Base-by-base conservation (phyloP, 2,888 invertebrate species). In the Drosophila stalkeri region DNA sequence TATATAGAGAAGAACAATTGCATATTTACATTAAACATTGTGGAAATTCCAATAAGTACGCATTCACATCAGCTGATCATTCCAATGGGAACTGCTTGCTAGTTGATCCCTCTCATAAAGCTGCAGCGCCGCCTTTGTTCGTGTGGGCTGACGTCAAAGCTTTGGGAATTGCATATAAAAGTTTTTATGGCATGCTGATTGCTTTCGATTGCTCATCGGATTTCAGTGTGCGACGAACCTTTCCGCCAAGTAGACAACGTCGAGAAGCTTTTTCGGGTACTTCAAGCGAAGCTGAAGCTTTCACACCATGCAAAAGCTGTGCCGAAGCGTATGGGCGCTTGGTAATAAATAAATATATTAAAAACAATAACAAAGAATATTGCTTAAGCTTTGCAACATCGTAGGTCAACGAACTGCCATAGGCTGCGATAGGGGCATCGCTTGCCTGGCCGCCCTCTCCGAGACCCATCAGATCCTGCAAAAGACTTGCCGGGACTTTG, bases 391-490 rank as follows among this genome's bases (percentile, higher is more conserved):
- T 31, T 33, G 9, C 23, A 9, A 41, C 16, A 51, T 61, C 33
- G 7, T 39, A 87, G 86, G 80, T 81, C 88, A 78, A 64, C 80
- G 83, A 56, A 74, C 81, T 31, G 57, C 41, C 14, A 11, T 3
- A 4, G 7, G 94, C 95, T 11, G 94, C 20, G 9, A n/a, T 47
- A 74, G 95, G 92, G 93, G 94, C 65, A 96, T 96, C 81, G 96
- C 96, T 51, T 95, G 95, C 1, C 92, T 96, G 8, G 94, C 96
- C 8, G 94, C 96, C 0, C 93, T 98, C 23, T 94, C 98, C 0
- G 98, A 99, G 82, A 97, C 97, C 0, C 97, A 99, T 92, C 96
- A 97, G 92, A 97, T 98, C 96, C 94, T 99, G 0, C 95, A 96
- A 79, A 96, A 98, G 92, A 98, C 97, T 8, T 97, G 97, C 91